Conservation (phyloP, 2,797 vertebrate species). For the Botia almorhae region DNA sequence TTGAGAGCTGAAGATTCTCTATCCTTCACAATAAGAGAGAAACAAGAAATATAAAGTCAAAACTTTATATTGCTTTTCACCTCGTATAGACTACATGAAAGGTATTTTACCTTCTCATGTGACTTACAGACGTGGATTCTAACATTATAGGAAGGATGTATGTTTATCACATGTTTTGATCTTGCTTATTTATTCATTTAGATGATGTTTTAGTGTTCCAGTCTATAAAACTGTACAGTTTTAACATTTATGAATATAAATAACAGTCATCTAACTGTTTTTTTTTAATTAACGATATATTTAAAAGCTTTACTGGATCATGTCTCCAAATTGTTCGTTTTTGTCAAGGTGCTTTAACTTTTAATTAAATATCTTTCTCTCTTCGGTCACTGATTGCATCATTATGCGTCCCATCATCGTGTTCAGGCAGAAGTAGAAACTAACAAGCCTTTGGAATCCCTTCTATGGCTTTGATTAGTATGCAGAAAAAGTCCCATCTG, state of each 20-base stretch:
- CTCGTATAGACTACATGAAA: constrained; percentile 55
- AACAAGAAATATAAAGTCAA: constrained; percentile 31
- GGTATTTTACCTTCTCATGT: constrained; percentile 60
- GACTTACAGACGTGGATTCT: constrained; percentile 54
- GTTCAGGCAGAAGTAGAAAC: constrained; percentile 41
- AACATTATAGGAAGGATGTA: constrained; percentile 50
- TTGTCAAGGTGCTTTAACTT: not conserved
- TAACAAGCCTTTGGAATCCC: constrained; percentile 72
- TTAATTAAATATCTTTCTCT: constrained; percentile 34
- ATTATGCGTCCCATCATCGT: constrained; percentile 63
- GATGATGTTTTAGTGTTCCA: not conserved
- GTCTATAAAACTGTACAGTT: no score
- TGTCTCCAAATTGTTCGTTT: not conserved
- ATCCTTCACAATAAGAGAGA: constrained; percentile 43
- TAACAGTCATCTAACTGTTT: no score
- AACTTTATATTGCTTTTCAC: constrained; percentile 56
- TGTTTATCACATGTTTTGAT: constrained; percentile 63
- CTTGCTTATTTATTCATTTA: constrained; percentile 44
- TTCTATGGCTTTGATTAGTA: constrained; percentile 78
- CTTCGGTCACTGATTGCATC: constrained; percentile 70
- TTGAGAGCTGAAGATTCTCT: constrained; percentile 24
- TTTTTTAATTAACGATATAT: not conserved
- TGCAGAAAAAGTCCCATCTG: constrained; percentile 82
- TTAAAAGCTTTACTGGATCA: not conserved
- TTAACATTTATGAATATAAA: no score